These are phyloP conservation scores for Myotis findleyi DNA, from an alignment of 2,797 vertebrate species.

Conservation along the genomic window DNA sequence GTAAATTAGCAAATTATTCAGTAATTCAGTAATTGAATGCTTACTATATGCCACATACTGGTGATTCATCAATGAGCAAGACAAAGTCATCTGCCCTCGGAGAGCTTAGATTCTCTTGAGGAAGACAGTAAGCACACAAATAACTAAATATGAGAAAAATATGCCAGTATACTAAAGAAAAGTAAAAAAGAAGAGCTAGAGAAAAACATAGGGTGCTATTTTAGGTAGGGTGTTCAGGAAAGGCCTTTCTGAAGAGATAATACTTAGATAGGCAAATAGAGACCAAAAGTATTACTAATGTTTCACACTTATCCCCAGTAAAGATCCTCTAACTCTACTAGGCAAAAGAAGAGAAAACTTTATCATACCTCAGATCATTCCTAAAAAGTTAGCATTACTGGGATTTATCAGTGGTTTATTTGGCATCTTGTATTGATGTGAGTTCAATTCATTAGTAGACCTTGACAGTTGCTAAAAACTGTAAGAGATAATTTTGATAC, in stretches of 20 bases:
- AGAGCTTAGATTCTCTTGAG: not conserved
- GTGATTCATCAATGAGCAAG: not conserved
- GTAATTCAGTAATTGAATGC: not conserved
- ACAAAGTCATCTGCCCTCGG: not conserved
- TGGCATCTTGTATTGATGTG: conserved; percentile 29
- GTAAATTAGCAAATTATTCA: not conserved
- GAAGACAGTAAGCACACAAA: not conserved
- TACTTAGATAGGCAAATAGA: not conserved
- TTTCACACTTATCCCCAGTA: not conserved
- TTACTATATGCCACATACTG: not conserved
- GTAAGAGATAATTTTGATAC: not conserved
- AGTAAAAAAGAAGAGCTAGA: not conserved
- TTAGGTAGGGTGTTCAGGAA: not conserved
- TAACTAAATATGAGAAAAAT: not conserved
- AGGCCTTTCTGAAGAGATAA: not conserved
- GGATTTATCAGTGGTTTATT: not conserved
- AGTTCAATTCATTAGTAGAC: not conserved
- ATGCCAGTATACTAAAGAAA: not conserved
- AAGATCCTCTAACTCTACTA: not conserved
- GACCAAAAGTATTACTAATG: not conserved
- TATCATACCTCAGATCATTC: not conserved
- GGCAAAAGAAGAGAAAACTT: not conserved
- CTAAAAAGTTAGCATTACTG: not conserved
- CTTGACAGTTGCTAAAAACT: conserved; percentile 30
- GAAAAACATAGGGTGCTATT: not conserved